Base-by-base conservation (phyloP, 1,140 invertebrate species). In the Drosophila insularis region DNA sequence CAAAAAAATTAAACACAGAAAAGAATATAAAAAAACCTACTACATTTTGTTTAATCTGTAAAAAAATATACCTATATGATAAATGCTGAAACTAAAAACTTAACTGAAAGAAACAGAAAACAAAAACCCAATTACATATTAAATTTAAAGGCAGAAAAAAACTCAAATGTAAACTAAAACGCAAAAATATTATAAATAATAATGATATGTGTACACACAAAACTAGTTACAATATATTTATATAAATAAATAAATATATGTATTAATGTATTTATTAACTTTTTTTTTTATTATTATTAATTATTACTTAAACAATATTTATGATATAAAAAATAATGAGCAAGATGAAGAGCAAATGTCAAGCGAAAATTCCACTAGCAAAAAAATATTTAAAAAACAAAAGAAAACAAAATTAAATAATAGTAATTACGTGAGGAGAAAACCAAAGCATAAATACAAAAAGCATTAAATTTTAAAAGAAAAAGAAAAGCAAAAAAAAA, bases 201-300 rank as follows among this genome's bases (percentile, higher is more conserved):
- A 72, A 13, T 11, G 10, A 37, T 76, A 76, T 58, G 31, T 58
- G 13, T 37, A 37, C 17, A 54, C 23, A 54, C 27, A 13, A 58
- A 58, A 58, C 43, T 50, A 50, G 43, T 50, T 50, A 50, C 43
- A 50, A 21, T 14, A 17, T 37, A 58, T 31, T 19, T 58, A 58
- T 14, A 14, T 35, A 37, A 11, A 58, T 27, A n/a, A 3, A 27
- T 14, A 55, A 17, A 27, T 58, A 58, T 58, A 37, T 58, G 21
- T 76, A 76, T 76, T 61, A 68, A 76, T 73, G 74, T 76, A 76
- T 76, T 76, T 76, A 76, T 76, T 68, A 54, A 72, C 7, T 35
- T 76, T 46, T 64, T 68, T 73, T 76, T 76, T 74, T 68, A 63
- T 64, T 46, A 58, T 64, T 54, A 60, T 53, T 40, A 71, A 68